Evolutionary conservation across 2,888 invertebrate genomes (phyloP).

Genomic region (Eretmocerus hayati): DNA sequence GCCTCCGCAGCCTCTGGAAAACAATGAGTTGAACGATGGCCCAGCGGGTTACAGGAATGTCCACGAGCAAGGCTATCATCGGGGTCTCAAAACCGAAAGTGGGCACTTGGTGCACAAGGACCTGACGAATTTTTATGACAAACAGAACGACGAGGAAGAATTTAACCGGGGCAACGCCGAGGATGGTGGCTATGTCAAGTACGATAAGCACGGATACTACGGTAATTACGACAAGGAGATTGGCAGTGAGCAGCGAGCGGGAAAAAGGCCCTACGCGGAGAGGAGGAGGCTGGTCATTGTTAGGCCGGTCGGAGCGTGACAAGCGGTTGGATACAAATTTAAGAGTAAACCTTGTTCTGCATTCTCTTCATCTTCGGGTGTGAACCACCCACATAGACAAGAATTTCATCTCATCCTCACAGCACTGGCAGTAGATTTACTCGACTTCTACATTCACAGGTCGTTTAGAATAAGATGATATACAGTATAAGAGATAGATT

Average conservation of each 20-base stretch:
- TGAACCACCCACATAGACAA: too few relatives aligned
- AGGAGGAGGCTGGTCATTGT: slow-evolving; percentile 21
- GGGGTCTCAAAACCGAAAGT: slow-evolving; percentile 28
- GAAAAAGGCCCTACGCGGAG: slow-evolving; percentile 12
- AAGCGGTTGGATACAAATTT: too few relatives aligned
- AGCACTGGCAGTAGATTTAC: too few relatives aligned
- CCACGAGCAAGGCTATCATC: slow-evolving; percentile 32
- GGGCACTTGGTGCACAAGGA: slow-evolving; percentile 34
- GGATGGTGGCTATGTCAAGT: slow-evolving; percentile 26
- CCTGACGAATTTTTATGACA: slow-evolving; percentile 34
- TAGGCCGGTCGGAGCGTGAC: slow-evolving; percentile 21
- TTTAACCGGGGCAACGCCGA: slow-evolving; percentile 27
- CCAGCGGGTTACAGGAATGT: slow-evolving; percentile 20
- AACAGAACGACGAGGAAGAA: slow-evolving; percentile 33
- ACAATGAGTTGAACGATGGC: too few relatives aligned
- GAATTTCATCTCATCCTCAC: too few relatives aligned
- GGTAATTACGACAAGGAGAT: slow-evolving; percentile 27
- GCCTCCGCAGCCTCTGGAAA: slow-evolving; percentile 9
- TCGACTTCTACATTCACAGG: too few relatives aligned
- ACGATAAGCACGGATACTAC: slow-evolving; percentile 23
- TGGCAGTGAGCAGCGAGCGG: slow-evolving; percentile 22
- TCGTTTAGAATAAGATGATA: too few relatives aligned
- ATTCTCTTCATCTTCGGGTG: too few relatives aligned
- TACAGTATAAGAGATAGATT: too few relatives aligned
- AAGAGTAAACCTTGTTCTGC: too few relatives aligned